phyloP scores from a whole-genome alignment of 2,113 vertebrate species.

The Zapornia atra region DNA sequence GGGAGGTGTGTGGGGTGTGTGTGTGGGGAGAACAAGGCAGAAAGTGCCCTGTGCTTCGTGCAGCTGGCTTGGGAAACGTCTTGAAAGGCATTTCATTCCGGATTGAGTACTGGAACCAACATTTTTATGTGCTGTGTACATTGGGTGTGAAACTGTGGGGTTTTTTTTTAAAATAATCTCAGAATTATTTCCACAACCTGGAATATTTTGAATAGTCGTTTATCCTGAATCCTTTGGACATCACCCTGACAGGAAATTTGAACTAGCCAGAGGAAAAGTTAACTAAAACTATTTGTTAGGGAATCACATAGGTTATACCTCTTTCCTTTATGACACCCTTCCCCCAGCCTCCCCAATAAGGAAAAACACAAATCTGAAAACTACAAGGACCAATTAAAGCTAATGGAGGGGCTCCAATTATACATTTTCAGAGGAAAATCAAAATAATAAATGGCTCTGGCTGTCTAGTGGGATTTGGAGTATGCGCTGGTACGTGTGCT shows the following conservation, averaged over 20 bases:
- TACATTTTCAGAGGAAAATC: slow-evolving; percentile 21
- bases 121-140: fast-evolving
- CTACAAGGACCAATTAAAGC: not conserved
- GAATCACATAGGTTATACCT: not conserved
- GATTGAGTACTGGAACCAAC: not conserved
- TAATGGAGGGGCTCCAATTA: not conserved
- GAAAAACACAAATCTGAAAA: not conserved
- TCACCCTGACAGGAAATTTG: slow-evolving; percentile 19
- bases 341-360: fast-evolving
- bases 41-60: not conserved
- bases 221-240: not conserved
- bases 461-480: not conserved
- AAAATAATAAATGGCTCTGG: not conserved
- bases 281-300: not conserved
- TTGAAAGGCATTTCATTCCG: not conserved
- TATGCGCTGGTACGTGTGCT: not conserved
- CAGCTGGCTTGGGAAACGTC: not conserved
- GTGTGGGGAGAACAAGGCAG: not conserved
- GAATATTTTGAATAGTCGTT: not conserved
- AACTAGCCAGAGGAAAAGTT: not conserved
- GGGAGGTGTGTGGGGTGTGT: too few species aligned
- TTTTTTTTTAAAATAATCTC: not conserved
- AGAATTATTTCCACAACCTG: not conserved
- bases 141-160: not conserved
- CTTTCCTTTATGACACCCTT: not conserved